These are phyloP conservation scores for Drosophila ironensis DNA, from an alignment of 1,140 invertebrate species.

Conservation along the genomic window DNA sequence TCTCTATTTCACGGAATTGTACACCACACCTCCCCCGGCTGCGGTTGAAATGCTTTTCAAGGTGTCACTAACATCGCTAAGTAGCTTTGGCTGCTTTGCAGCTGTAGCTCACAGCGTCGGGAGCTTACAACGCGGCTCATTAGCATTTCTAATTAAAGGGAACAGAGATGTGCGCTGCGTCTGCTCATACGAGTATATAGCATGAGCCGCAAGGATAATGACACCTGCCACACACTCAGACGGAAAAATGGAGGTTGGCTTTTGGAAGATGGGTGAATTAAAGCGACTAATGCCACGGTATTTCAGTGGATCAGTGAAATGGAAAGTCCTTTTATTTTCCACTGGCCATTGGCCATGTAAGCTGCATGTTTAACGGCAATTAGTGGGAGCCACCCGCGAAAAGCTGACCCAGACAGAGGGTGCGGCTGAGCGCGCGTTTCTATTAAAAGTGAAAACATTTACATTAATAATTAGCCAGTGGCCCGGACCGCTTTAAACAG, in stretches of 20 bases:
- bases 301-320: slow-evolving; percentile 24
- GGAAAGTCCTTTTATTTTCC: slow-evolving; percentile 33
- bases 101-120: not conserved
- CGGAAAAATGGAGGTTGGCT: slow-evolving; percentile 5
- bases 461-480: slow-evolving; percentile 79
- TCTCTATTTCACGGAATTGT: not conserved
- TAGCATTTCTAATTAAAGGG: slow-evolving; percentile 78
- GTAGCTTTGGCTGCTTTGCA: slow-evolving; percentile 46
- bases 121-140: slow-evolving; percentile 40
- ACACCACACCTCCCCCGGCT: not conserved
- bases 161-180: slow-evolving; percentile 3
- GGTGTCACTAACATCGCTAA: slow-evolving; percentile 71
- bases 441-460: slow-evolving; percentile 79
- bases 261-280: not conserved
- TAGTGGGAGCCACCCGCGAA: slow-evolving; percentile 26
- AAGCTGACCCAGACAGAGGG: slow-evolving; percentile 24
- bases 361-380: slow-evolving; percentile 65
- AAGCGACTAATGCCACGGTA: no score
- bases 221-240: slow-evolving; percentile 45
- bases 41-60: slow-evolving; percentile 36
- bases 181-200: no score
- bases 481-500: slow-evolving; percentile 8
- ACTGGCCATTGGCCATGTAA: slow-evolving; percentile 49
- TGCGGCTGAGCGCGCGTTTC: slow-evolving; percentile 15
- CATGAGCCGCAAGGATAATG: slow-evolving; percentile 64